phyloP scores from a whole-genome alignment of 2,797 vertebrate genomes.

The Anabas testudineus region DNA sequence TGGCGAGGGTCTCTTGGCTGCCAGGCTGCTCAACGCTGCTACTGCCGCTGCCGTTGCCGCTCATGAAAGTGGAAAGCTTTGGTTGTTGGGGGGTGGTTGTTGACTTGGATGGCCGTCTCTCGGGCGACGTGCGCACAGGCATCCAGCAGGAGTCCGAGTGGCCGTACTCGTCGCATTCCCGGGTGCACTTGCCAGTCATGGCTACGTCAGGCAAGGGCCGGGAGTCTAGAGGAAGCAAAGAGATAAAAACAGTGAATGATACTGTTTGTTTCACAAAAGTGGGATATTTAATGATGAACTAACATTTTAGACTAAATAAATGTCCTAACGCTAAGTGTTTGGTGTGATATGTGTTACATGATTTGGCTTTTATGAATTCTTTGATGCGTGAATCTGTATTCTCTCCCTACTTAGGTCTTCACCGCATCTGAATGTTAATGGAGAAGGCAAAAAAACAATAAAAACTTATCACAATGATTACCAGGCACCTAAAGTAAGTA shows the following conservation, averaged over 20 bases:
- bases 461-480: slow-evolving; percentile 52
- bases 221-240: slow-evolving; percentile 88
- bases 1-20: slow-evolving; percentile 92
- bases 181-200: slow-evolving; percentile 98
- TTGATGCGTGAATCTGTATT: slow-evolving; percentile 62
- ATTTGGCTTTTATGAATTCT: slow-evolving; percentile 40
- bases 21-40: slow-evolving; percentile 88
- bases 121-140: slow-evolving; percentile 98
- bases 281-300: slow-evolving; percentile 44
- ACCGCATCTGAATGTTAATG: slow-evolving; percentile 70
- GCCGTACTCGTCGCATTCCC: slow-evolving; percentile 98
- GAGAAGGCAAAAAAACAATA: slow-evolving; percentile 44
- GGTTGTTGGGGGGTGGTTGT: slow-evolving; percentile 95
- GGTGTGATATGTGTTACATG: slow-evolving; percentile 74
- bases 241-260: slow-evolving; percentile 41
- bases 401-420: slow-evolving; percentile 63
- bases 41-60: slow-evolving; percentile 79
- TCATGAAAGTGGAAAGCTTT: slow-evolving; percentile 99
- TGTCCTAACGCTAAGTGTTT: slow-evolving; percentile 59
- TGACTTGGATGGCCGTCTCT: slow-evolving; percentile 92
- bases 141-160: slow-evolving; percentile 99
- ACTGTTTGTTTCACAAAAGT: slow-evolving; percentile 36
- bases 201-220: slow-evolving; percentile 99
- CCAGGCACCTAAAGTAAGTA: slow-evolving; percentile 35
- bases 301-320: slow-evolving; percentile 17